A percentile compares a stretch with the other conserved stretches of the same genome.
Evolutionary conservation across 1,140 invertebrate genomes (phyloP).

Genomic region (Drosophila serrata): DNA sequence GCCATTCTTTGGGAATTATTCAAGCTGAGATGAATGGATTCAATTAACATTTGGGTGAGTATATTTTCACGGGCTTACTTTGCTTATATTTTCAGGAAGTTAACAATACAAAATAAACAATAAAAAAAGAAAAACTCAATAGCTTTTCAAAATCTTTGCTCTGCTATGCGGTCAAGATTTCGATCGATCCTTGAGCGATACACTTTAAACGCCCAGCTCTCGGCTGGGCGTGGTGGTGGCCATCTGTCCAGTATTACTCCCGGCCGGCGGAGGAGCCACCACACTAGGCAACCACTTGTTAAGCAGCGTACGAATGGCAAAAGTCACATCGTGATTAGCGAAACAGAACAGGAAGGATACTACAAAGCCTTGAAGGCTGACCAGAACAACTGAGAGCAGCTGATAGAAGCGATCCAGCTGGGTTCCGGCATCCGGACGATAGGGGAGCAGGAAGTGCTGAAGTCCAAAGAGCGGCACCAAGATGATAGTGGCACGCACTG

Average conservation of each 20-base stretch:
- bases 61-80: neutral
- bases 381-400: constrained; percentile 91
- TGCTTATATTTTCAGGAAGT: neutral
- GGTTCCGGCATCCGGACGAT: constrained; percentile 89
- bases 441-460: constrained; percentile 93
- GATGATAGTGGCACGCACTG: constrained; percentile 91
- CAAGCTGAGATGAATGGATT: neutral
- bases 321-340: constrained; percentile 94
- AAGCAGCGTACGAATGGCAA: constrained; percentile 85
- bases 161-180: constrained; percentile 15
- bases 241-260: constrained; percentile 82
- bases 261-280: constrained; percentile 68
- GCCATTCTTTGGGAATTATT: neutral
- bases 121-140: too few relatives aligned
- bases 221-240: constrained; percentile 84
- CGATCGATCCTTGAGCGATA: constrained; percentile 12
- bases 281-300: constrained; percentile 78
- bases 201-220: constrained; percentile 78
- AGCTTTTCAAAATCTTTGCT: constrained; percentile 47
- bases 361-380: constrained; percentile 94
- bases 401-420: constrained; percentile 90
- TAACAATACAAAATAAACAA: neutral
- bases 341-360: constrained; percentile 96
- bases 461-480: constrained; percentile 91
- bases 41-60: neutral